Conservation (phyloP, 2,113 vertebrate genomes). For the Melanerpes formicivorus region DNA sequence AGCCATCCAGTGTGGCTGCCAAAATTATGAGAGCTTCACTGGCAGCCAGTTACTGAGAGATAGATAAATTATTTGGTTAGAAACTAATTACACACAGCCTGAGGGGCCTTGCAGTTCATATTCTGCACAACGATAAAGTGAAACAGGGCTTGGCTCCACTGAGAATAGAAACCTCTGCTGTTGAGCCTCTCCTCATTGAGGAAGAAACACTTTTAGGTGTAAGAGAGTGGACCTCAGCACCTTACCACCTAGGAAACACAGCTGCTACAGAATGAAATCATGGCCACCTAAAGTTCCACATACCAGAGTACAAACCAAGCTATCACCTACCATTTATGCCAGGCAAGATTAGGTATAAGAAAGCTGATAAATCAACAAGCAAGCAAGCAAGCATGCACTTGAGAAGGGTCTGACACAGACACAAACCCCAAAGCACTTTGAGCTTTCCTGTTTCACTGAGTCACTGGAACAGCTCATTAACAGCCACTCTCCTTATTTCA, state of each 20-base stretch:
- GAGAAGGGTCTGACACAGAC: background rate
- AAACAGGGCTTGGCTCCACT: constrained; percentile 5
- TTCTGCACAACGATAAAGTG: constrained; percentile 2
- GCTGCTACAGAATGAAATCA: background rate
- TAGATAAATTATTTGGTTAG: constrained; percentile 60
- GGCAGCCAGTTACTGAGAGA: constrained; percentile 52
- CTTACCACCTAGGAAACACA: background rate
- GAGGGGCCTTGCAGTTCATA: background rate
- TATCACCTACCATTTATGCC: background rate
- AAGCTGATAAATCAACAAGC: background rate
- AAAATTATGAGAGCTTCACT: constrained; percentile 40
- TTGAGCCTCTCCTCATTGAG: background rate
- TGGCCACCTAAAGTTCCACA: background rate
- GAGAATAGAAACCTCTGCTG: background rate
- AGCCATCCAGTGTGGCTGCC: constrained; percentile 36
- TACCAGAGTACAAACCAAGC: background rate
- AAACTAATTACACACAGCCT: constrained; percentile 44
- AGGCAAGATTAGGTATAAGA: background rate
- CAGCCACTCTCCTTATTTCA: background rate
- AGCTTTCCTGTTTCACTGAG: background rate
- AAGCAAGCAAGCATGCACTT: background rate
- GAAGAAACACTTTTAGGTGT: background rate
- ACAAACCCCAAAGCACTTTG: background rate
- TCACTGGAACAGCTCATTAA: background rate
- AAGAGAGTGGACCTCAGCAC: background rate